Evolutionary conservation across 2,113 vertebrate species (phyloP).

Genomic region (Grallaria varia): DNA sequence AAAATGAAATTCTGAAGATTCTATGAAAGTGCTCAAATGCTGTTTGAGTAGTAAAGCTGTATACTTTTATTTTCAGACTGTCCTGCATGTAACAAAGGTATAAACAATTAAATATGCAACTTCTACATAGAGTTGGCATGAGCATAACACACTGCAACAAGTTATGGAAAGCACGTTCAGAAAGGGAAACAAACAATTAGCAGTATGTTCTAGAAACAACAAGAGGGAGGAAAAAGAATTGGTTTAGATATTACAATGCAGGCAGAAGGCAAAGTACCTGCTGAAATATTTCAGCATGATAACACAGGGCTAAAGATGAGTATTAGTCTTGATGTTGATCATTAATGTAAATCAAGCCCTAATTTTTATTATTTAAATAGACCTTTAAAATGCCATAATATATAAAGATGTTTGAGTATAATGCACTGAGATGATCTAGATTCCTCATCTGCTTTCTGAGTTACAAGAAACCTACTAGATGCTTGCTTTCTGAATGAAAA

Average conservation of each 20-base stretch:
- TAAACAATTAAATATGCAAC: neutral
- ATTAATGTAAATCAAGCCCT: neutral
- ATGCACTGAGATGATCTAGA: neutral
- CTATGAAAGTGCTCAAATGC: neutral
- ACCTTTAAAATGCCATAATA: neutral
- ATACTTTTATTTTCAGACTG: neutral
- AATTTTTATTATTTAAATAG: neutral
- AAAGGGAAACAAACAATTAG: neutral
- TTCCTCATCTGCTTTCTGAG: neutral
- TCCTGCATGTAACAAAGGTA: neutral
- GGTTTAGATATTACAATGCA: neutral
- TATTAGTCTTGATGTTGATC: neutral
- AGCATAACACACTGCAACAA: neutral
- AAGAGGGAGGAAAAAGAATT: neutral
- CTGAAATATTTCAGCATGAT: neutral
- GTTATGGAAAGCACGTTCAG: rapidly evolving
- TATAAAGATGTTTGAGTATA: neutral
- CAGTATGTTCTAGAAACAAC: neutral
- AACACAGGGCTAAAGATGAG: neutral
- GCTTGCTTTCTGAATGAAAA: neutral
- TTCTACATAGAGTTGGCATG: neutral
- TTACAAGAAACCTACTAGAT: neutral
- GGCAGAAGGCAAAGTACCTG: neutral
- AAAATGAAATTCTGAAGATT: neutral
- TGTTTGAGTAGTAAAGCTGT: neutral